Percentiles rank a stretch among this genome's conserved stretches.
Conservation (phyloP, 2,888 invertebrate species). For the Cantharis lateralis region DNA sequence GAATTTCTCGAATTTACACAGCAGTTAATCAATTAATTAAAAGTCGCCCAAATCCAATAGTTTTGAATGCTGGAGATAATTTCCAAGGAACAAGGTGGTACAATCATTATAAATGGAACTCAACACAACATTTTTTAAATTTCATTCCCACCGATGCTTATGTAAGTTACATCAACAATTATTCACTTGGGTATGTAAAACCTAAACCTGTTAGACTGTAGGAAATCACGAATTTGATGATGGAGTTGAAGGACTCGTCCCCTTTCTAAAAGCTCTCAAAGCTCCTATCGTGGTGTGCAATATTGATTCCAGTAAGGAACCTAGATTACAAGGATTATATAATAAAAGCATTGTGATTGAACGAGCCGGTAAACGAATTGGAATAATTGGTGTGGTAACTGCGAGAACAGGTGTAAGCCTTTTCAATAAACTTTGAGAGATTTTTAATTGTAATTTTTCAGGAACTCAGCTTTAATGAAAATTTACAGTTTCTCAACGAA, state of each 20-base stretch:
- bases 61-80: conserved; percentile 82
- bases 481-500: conserved; percentile 72
- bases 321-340: conserved; percentile 65
- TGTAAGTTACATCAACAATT: conserved; percentile 53
- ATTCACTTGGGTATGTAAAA: neutral
- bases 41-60: conserved; percentile 64
- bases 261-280: conserved; percentile 67
- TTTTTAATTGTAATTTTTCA: conserved; percentile 46
- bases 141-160: conserved; percentile 76
- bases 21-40: conserved; percentile 58
- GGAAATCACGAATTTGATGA: conserved; percentile 91
- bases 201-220: conserved; percentile 63
- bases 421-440: neutral
- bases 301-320: conserved; percentile 72
- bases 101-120: conserved; percentile 72
- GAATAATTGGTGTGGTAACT: conserved; percentile 78
- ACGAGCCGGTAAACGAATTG: conserved; percentile 68
- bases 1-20: conserved; percentile 68
- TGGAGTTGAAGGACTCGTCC: conserved; percentile 70
- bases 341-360: conserved; percentile 68
- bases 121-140: conserved; percentile 77
- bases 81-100: conserved; percentile 89
- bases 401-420: conserved; percentile 65
- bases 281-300: conserved; percentile 76
- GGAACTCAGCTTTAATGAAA: conserved; percentile 70